phyloP scores from a whole-genome alignment of 2,888 invertebrate genomes.

The Orchesella flavescens region DNA sequence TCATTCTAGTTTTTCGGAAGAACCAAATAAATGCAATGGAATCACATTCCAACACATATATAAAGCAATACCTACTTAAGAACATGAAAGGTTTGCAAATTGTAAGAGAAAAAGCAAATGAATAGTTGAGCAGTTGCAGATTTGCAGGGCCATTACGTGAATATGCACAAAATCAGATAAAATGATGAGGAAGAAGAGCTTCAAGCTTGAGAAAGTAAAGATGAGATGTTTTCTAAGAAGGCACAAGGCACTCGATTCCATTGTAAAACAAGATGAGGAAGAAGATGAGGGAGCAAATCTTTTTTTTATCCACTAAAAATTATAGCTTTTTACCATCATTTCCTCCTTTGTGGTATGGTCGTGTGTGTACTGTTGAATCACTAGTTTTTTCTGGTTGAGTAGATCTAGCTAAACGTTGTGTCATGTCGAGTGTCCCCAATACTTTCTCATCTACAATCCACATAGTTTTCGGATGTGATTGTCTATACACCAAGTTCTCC shows the following conservation, averaged over 20 bases:
- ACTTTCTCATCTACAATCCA: constrained; percentile 15
- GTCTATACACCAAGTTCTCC: not conserved
- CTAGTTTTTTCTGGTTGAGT: constrained; percentile 39
- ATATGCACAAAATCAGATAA: constrained; percentile 6
- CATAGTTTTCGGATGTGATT: not conserved
- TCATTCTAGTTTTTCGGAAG: too few species aligned
- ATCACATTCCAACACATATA: too few species aligned
- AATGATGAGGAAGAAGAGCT: not conserved
- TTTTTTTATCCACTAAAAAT: constrained; percentile 13
- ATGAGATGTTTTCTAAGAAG: constrained; percentile 5
- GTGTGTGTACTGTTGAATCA: constrained; percentile 8
- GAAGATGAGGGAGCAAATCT: constrained; percentile 11
- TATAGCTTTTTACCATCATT: constrained; percentile 14
- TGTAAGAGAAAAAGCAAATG: not conserved
- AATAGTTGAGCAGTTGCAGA: constrained; percentile 23
- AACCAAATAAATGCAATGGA: too few species aligned
- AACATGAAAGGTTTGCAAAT: too few species aligned
- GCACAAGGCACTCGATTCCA: not conserved
- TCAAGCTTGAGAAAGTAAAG: constrained; percentile 3
- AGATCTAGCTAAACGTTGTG: constrained; percentile 45
- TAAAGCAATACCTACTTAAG: too few species aligned
- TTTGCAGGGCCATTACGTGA: constrained; percentile 29
- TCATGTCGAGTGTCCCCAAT: constrained; percentile 47
- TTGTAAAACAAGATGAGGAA: not conserved
- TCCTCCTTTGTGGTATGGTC: not conserved